Conservation (phyloP, 2,888 invertebrate genomes). For the Ecdyonurus torrentis region DNA sequence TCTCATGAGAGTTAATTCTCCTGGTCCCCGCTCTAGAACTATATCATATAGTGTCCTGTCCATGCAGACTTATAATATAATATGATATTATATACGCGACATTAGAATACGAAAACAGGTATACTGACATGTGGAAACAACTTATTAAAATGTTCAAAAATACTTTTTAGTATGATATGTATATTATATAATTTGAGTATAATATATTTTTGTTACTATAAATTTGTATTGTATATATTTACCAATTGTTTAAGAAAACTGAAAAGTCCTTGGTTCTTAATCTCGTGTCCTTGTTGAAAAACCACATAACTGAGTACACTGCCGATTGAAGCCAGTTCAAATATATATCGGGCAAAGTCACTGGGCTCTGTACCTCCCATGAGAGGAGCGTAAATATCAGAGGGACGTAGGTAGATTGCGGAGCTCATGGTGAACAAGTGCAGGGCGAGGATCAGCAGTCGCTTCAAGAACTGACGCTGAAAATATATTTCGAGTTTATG, state of each 20-base stretch:
- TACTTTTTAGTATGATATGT: no score
- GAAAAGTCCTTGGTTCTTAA: conserved; percentile 80
- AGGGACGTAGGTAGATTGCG: conserved; percentile 83
- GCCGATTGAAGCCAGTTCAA: conserved; percentile 69
- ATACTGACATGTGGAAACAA: no score
- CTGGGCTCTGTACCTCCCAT: conserved; percentile 33
- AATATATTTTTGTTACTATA: neutral
- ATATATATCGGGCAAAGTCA: conserved; percentile 43
- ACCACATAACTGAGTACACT: conserved; percentile 79
- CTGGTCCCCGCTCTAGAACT: no score
- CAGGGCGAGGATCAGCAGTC: conserved; percentile 69
- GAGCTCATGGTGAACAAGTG: conserved; percentile 77
- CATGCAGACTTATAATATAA: no score
- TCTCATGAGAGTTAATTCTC: no score
- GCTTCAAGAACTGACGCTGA: conserved; percentile 83
- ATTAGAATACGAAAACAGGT: no score
- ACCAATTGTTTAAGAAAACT: conserved; percentile 88
- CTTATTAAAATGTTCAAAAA: no score
- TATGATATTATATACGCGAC: no score
- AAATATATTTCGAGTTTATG: no score
- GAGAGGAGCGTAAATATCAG: conserved; percentile 36
- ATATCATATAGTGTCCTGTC: no score
- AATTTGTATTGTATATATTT: no score
- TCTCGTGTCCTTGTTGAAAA: conserved; percentile 85
- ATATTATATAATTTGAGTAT: no score